Evolutionary conservation across 2,113 vertebrate genomes (phyloP).

Genomic region (Pachycephala philippinensis): DNA sequence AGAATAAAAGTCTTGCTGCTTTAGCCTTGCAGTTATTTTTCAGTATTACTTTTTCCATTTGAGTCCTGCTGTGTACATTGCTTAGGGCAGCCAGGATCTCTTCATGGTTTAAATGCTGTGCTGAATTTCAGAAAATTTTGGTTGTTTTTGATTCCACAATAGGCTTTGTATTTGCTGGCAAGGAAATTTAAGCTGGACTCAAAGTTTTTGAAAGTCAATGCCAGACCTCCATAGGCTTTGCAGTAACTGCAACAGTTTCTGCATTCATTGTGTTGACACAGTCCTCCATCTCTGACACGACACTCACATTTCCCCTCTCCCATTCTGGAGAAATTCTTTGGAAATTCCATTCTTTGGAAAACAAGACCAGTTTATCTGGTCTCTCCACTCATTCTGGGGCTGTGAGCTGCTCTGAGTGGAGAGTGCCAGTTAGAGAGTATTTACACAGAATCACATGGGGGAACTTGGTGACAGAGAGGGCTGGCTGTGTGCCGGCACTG

Average conservation of each 20-base stretch:
- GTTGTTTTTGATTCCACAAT: background rate
- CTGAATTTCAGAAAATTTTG: background rate
- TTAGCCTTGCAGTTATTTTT: background rate
- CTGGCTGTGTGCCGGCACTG: rapidly evolving
- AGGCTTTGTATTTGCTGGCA: background rate
- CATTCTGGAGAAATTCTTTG: no score
- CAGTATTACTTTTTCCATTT: background rate
- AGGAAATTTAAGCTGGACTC: background rate
- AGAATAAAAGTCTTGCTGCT: constrained; percentile 5
- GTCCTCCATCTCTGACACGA: background rate
- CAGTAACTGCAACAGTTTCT: background rate
- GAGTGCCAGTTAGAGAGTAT: background rate
- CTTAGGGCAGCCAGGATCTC: background rate
- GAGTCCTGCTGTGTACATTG: background rate
- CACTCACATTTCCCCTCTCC: background rate
- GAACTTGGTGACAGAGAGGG: background rate
- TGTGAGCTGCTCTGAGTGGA: background rate
- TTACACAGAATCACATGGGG: background rate
- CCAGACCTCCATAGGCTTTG: background rate
- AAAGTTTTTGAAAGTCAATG: background rate
- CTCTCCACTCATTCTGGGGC: rapidly evolving
- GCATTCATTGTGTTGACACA: background rate
- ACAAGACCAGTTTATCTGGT: background rate
- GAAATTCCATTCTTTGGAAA: background rate
- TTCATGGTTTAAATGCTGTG: background rate